Evolutionary conservation across 2,113 vertebrate genomes (phyloP), one percentile per base, ranked within the genome.

Genomic region (Corythornis vintsioides): DNA sequence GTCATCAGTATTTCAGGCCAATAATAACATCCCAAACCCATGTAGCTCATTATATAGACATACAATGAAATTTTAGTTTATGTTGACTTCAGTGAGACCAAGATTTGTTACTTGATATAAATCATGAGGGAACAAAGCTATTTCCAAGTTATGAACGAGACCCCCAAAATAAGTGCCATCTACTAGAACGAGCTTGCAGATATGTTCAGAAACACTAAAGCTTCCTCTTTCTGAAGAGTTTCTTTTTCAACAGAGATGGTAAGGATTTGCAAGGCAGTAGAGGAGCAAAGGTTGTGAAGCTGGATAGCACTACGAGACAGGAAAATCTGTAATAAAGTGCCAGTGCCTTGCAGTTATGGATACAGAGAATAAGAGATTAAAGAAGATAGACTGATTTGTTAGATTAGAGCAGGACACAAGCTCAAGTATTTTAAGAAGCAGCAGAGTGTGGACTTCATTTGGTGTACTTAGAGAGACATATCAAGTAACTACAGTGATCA

Each of bases 381-480:
- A 89, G 47, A 82, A 72, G 48, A 73, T 33, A 85, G 64, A 20
- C 24, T 83, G 84, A 90, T 70, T 33, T 70, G 77, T 72, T 80
- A 66, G 61, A 88, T 72, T 79, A 61, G 79, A 93, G 52, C 35
- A 88, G 75, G 80, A 64, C 31, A 89, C 28, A 85, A 84, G 80
- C 56, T 77, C 40, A 55, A 73, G 67, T 84, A 90, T 83, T 87
- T 69, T 83, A 86, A 88, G 69, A 40, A 89, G 40, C 78, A 80
- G 82, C 52, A 72, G 40, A 93, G 42, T 19, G 11, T 22, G 76
- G 67, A 79, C 84, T 95, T 94, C 88, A 61, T 84, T 88, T 84
- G 73, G 38, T 63, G 38, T 16, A 64, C 69, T 48, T 20, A 21
- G 57, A 92, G 79, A 45, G 20, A 43, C 42, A 16, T 63, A 69